Percentiles rank a stretch among this genome's conserved stretches.
Conservation (phyloP, 2,113 vertebrate genomes). For the Microtus montanus region DNA sequence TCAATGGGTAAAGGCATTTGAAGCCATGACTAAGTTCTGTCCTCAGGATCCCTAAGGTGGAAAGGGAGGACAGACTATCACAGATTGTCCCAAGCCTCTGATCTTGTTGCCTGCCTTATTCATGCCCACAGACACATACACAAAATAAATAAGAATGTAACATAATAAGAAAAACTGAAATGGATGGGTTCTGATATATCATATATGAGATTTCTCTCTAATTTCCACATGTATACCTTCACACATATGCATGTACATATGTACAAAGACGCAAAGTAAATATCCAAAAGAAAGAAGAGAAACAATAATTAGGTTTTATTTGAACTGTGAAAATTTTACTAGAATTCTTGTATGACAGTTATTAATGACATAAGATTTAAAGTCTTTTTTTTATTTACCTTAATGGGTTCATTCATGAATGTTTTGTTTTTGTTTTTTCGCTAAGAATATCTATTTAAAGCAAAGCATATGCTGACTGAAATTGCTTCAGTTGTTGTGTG, state of each 20-base stretch:
- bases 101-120: background rate
- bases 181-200: background rate
- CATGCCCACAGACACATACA: background rate
- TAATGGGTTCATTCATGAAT: background rate
- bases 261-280: background rate
- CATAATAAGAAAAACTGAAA: background rate
- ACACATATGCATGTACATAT: background rate
- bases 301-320: background rate
- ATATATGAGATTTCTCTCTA: background rate
- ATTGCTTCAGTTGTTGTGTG: background rate
- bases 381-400: background rate
- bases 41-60: background rate
- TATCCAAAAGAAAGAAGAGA: constrained; percentile 30
- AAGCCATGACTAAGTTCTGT: background rate
- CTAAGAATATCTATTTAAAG: background rate
- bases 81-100: too few species aligned
- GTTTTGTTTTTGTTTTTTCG: background rate
- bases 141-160: background rate
- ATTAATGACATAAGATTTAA: background rate
- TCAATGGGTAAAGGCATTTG: background rate
- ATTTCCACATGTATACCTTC: background rate
- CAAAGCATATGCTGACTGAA: background rate
- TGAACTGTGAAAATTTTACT: background rate
- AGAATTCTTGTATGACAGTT: background rate
- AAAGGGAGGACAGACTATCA: background rate